Base-by-base conservation (phyloP, 2,113 vertebrate genomes). In the Bubo bubo region DNA sequence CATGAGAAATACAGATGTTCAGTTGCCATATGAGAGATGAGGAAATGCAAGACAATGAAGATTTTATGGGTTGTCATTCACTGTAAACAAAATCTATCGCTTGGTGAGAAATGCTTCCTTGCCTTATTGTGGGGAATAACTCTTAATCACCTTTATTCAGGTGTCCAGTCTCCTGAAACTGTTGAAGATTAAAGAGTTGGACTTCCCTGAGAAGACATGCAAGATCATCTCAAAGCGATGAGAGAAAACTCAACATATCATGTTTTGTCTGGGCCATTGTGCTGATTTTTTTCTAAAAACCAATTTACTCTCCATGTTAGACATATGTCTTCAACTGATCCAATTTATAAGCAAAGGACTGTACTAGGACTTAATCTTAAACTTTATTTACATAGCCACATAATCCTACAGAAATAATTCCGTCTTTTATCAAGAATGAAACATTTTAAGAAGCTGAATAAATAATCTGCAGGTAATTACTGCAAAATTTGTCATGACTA, bases 181-280 rank as follows among this genome's bases (percentile, higher is more conserved):
- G 10, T 12, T 34, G 23, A 73, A 74, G 35, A 35, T 35, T 4
- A 56, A 79, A 62, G 7, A 58, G 17, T 2, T 32, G 12, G 19
- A 52, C 8, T 41, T n/a, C 9, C 14, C 26, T 47, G 12, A 52
- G 32, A 73, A 79, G 27, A 53, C 6, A 26, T 5, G 12, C 12
- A 34, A 37, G 15, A 47, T 32, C 12, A 30, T 32, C 1, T 63
- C 27, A 83, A 63, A 32, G 4, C 0, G 0, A 16, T 10, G 5
- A 45, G 43, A 45, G 9, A 17, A 59, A 88, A 75, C 3, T 41
- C 28, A 58, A 43, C 6, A 22, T 4, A 11, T 35, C 2, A 9
- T 49, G 6, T 27, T 66, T 52, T 43, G 17, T 41, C 10, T 63
- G 6, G 21, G 4, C 4, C 63, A 37, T 3, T 41, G 5, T 71